These are phyloP conservation scores for Polia nebulosa DNA, from an alignment of 2,888 invertebrate species.

Conservation along the genomic window DNA sequence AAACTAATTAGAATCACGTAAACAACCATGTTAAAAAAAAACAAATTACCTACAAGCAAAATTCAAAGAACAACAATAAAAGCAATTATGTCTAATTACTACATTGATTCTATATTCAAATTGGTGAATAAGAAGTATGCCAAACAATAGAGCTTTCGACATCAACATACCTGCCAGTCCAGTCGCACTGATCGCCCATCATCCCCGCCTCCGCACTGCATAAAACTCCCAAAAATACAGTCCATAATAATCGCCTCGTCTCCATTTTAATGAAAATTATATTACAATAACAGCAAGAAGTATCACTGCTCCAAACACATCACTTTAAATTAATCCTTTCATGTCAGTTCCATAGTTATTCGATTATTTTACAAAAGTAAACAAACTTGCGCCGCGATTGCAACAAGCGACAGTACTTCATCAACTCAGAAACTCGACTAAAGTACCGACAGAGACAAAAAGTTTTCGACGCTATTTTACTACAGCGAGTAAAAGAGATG, in stretches of 20 bases:
- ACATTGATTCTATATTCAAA: conserved; percentile 43
- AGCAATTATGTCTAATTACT: conserved; percentile 41
- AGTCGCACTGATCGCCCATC: conserved; percentile 93
- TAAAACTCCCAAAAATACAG: conserved; percentile 83
- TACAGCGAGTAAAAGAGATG: conserved; percentile 74
- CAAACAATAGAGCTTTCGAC: conserved; percentile 71
- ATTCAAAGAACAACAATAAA: conserved; percentile 23
- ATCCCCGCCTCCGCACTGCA: conserved; percentile 89
- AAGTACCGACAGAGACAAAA: conserved; percentile 63
- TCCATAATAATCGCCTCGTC: conserved; percentile 81
- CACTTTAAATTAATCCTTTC: conserved; percentile 67
- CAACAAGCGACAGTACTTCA: conserved; percentile 63
- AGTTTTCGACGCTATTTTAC: conserved; percentile 33
- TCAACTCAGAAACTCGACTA: conserved; percentile 76
- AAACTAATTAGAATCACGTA: not conserved
- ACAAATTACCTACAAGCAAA: conserved; percentile 11
- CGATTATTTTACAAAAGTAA: conserved; percentile 70
- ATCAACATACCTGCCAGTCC: conserved; percentile 92
- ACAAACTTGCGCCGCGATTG: conserved; percentile 70
- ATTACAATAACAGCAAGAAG: conserved; percentile 58
- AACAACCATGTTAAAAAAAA: not conserved
- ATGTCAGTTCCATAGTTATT: conserved; percentile 61
- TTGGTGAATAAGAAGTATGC: conserved; percentile 64
- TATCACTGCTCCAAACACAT: conserved; percentile 72
- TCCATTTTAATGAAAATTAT: conserved; percentile 76